A percentile compares a stretch with the other conserved stretches of the same genome.
Conservation (phyloP, 2,888 invertebrate genomes). For the Drosophila buzzatii region DNA sequence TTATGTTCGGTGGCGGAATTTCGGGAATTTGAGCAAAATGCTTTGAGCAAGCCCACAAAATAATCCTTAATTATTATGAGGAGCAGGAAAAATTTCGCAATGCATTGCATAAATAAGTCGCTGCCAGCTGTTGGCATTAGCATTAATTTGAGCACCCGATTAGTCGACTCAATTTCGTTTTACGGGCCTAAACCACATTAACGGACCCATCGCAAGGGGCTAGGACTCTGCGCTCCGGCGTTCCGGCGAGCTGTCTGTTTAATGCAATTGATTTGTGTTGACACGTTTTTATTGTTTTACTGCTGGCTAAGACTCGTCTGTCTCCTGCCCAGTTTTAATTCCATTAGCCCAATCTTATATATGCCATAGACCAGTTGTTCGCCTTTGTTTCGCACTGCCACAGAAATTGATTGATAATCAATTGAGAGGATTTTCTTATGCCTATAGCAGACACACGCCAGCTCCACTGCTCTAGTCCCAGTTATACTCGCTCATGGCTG, state of each 20-base stretch:
- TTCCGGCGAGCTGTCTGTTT: constrained; percentile 34
- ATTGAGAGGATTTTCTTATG: constrained; percentile 80
- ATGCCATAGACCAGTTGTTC: background rate
- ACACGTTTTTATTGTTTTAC: constrained; percentile 40
- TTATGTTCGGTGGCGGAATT: constrained; percentile 4
- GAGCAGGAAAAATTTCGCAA: background rate
- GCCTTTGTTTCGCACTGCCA: constrained; percentile 12
- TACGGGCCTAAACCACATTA: constrained; percentile 27
- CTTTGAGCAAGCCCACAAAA: constrained; percentile 22
- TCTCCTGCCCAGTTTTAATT: constrained; percentile 74
- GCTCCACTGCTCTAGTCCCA: background rate
- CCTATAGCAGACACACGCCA: constrained; percentile 26
- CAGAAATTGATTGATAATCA: constrained; percentile 83
- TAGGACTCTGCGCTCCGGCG: constrained; percentile 31
- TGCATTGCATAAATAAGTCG: constrained; percentile 74
- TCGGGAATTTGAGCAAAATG: constrained; percentile 4
- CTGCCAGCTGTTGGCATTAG: constrained; percentile 69
- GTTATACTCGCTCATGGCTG: constrained; percentile 25
- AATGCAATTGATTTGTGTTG: constrained; percentile 76
- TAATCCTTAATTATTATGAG: constrained; percentile 57
- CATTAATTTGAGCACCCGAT: constrained; percentile 69
- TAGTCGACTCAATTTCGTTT: constrained; percentile 51
- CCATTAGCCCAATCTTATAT: constrained; percentile 62
- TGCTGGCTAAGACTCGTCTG: background rate
- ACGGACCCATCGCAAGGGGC: constrained; percentile 3